A percentile compares a stretch with the other conserved stretches of the same genome.
Conservation (phyloP, 2,888 invertebrate species). For the Bugula neritina region DNA sequence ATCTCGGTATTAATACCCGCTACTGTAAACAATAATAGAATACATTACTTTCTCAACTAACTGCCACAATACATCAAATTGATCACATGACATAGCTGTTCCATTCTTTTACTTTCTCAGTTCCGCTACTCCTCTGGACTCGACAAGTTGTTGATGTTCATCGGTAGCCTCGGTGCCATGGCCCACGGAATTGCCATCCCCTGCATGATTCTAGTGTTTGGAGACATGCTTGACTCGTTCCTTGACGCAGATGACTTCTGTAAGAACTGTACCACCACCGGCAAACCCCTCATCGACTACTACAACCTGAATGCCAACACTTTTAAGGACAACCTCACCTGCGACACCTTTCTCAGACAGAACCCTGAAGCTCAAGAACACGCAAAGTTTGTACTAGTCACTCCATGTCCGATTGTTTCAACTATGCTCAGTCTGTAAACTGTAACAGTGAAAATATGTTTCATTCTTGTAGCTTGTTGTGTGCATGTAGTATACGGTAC, state of each 20-base stretch:
- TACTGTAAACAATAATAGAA: too few species aligned
- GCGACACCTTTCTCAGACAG: slow-evolving; percentile 3
- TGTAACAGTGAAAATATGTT: too few species aligned
- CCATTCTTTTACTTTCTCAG: slow-evolving; percentile 36
- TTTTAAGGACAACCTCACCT: neutral
- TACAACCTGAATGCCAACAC: neutral
- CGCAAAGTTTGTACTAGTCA: neutral
- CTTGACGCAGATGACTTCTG: slow-evolving; percentile 34
- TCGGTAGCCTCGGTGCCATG: slow-evolving; percentile 40
- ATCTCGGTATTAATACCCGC: too few species aligned
- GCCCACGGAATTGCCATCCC: slow-evolving; percentile 46
- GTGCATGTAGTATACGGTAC: too few species aligned
- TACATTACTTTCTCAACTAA: too few species aligned
- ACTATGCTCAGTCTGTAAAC: too few species aligned
- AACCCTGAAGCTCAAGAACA: neutral
- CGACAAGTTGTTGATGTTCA: slow-evolving; percentile 43
- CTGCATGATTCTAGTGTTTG: slow-evolving; percentile 50
- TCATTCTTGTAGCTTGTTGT: too few species aligned
- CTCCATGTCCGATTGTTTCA: too few species aligned
- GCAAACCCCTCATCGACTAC: too few species aligned
- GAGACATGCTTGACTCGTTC: slow-evolving; percentile 48
- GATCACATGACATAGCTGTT: too few species aligned
- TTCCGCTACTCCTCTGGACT: slow-evolving; percentile 43
- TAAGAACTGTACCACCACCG: slow-evolving; percentile 8
- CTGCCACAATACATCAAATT: too few species aligned